Percentiles rank a stretch among this genome's conserved stretches.
These are phyloP conservation scores for Ctenopoma kingsleyae DNA, from an alignment of 2,797 vertebrate genomes.

Conservation along the genomic window DNA sequence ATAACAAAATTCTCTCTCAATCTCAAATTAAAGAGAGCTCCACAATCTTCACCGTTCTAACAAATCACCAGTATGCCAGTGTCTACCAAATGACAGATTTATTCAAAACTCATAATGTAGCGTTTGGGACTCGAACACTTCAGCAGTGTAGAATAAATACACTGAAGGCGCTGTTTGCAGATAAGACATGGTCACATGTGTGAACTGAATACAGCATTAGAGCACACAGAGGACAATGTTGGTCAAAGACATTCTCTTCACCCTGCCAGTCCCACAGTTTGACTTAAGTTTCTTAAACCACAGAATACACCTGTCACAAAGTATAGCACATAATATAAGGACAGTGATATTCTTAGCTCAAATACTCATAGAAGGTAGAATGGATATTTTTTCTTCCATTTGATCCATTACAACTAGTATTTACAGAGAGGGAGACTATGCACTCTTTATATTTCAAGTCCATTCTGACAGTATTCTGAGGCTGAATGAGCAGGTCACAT, in stretches of 20 bases:
- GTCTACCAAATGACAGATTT: constrained; percentile 96
- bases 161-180: constrained; percentile 79
- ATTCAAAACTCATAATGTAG: constrained; percentile 95
- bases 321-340: constrained; percentile 89
- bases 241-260: constrained; percentile 84
- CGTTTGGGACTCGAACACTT: constrained; percentile 86
- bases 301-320: constrained; percentile 88
- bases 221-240: constrained; percentile 87
- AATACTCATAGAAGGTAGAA: constrained; percentile 80
- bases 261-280: constrained; percentile 67
- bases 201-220: constrained; percentile 89
- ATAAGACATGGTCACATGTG: constrained; percentile 88
- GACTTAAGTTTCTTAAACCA: constrained; percentile 69
- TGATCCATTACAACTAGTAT: constrained; percentile 83
- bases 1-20: constrained; percentile 7
- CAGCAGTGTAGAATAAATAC: constrained; percentile 89
- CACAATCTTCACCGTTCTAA: constrained; percentile 27
- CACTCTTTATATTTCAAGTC: constrained; percentile 75
- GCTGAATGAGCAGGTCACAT: constrained; percentile 63
- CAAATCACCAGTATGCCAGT: constrained; percentile 83
- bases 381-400: constrained; percentile 43
- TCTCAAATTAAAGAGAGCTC: constrained; percentile 17
- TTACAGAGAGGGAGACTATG: constrained; percentile 77
- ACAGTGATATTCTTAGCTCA: constrained; percentile 80
- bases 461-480: constrained; percentile 71